phyloP scores from a whole-genome alignment of 2,888 invertebrate genomes.

The Patella depressa region DNA sequence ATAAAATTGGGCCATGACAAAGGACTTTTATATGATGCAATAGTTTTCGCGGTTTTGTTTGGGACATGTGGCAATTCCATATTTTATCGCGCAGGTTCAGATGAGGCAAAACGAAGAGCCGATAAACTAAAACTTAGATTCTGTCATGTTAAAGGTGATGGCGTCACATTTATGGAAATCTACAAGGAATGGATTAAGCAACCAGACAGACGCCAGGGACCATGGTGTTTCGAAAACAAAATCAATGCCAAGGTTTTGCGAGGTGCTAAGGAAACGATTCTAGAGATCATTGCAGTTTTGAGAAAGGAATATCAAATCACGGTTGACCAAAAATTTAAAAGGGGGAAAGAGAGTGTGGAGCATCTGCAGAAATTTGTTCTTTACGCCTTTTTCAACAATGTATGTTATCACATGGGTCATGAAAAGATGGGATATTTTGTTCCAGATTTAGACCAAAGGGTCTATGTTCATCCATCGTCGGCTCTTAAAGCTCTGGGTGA shows the following conservation, averaged over 20 bases:
- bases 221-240: slow-evolving; percentile 64
- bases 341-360: slow-evolving; percentile 29
- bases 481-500: slow-evolving; percentile 44
- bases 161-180: slow-evolving; percentile 57
- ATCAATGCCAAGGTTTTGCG: slow-evolving; percentile 67
- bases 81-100: slow-evolving; percentile 59
- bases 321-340: slow-evolving; percentile 36
- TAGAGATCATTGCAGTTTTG: slow-evolving; percentile 49
- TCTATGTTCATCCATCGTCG: slow-evolving; percentile 62
- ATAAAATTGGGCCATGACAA: slow-evolving; percentile 47
- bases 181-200: slow-evolving; percentile 56
- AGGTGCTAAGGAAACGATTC: slow-evolving; percentile 49
- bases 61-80: slow-evolving; percentile 51
- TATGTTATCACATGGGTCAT: slow-evolving; percentile 58
- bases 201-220: slow-evolving; percentile 49
- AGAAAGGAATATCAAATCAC: slow-evolving; percentile 43
- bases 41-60: slow-evolving; percentile 59
- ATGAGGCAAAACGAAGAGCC: slow-evolving; percentile 52
- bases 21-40: slow-evolving; percentile 54
- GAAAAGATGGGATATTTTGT: slow-evolving; percentile 56
- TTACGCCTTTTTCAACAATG: slow-evolving; percentile 47
- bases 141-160: slow-evolving; percentile 61
- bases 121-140: slow-evolving; percentile 58
- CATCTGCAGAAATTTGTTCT: slow-evolving; percentile 51
- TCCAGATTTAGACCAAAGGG: slow-evolving; percentile 39